These are phyloP conservation scores for Peromyscus attwateri DNA, from an alignment of 2,797 vertebrate genomes.

Conservation along the genomic window DNA sequence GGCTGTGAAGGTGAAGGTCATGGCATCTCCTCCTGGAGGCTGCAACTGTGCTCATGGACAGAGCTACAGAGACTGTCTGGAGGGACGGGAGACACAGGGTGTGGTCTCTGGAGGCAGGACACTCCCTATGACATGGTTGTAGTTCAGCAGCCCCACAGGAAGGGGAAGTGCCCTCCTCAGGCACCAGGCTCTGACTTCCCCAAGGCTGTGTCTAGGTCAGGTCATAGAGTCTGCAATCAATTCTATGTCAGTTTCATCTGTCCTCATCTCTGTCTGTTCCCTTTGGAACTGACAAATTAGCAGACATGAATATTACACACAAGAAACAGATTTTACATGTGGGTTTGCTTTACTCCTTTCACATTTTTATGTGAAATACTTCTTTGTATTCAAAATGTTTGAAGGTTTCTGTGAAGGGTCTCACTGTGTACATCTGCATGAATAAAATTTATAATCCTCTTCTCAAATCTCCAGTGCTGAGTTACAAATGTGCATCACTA, in stretches of 20 bases:
- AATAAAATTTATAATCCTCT: not conserved
- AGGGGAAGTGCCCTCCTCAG: not conserved
- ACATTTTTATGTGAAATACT: not conserved
- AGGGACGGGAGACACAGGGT: not conserved
- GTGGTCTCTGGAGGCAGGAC: not conserved
- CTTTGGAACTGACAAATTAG: not conserved
- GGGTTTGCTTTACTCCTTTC: too few relatives aligned
- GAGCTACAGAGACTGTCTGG: not conserved
- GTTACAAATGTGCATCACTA: rapidly evolving
- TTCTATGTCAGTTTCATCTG: too few relatives aligned
- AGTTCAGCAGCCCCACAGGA: not conserved
- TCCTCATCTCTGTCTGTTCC: rapidly evolving
- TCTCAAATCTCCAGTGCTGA: too few relatives aligned
- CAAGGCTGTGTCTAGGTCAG: not conserved
- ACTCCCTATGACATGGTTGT: not conserved
- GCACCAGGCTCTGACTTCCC: not conserved
- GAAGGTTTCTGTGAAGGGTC: too few relatives aligned
- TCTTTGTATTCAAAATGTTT: not conserved
- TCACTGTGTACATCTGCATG: not conserved
- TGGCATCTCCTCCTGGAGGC: not conserved
- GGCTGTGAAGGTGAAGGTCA: not conserved
- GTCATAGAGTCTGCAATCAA: too few relatives aligned
- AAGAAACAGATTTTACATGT: not conserved
- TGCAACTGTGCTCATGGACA: too few relatives aligned
- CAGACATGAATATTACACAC: not conserved